A percentile compares a stretch with the other conserved stretches of the same genome.
These are phyloP conservation scores for Schizopygopsis pylzovi DNA, from an alignment of 2,797 vertebrate genomes.

Conservation along the genomic window DNA sequence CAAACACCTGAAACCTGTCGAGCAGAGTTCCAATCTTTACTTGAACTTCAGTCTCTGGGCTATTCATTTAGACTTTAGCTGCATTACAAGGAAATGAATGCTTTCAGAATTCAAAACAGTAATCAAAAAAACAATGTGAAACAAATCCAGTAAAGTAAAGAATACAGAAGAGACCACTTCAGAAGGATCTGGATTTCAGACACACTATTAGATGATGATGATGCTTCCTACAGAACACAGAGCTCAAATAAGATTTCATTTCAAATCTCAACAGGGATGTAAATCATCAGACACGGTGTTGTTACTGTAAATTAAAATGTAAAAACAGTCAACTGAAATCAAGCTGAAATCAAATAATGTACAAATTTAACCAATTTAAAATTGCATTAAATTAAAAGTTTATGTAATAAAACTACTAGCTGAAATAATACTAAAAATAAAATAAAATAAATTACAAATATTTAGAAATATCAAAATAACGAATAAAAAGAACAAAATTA, in stretches of 20 bases:
- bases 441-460: background rate
- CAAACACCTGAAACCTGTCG: constrained; percentile 84
- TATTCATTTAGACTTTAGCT: too few species aligned
- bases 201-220: background rate
- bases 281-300: background rate
- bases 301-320: background rate
- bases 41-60: background rate
- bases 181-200: background rate
- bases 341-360: background rate
- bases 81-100: too few species aligned
- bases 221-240: background rate
- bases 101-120: too few species aligned
- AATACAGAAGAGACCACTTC: background rate
- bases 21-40: background rate
- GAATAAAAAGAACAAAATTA: background rate
- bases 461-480: background rate
- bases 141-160: too few species aligned
- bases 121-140: too few species aligned
- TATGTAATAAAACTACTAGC: background rate
- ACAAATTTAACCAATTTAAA: too few species aligned
- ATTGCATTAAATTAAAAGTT: background rate
- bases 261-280: background rate
- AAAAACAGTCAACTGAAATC: background rate
- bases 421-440: background rate
- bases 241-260: background rate